Evolutionary conservation across 2,888 invertebrate genomes (phyloP).

Genomic region (Epinotia bilunana): DNA sequence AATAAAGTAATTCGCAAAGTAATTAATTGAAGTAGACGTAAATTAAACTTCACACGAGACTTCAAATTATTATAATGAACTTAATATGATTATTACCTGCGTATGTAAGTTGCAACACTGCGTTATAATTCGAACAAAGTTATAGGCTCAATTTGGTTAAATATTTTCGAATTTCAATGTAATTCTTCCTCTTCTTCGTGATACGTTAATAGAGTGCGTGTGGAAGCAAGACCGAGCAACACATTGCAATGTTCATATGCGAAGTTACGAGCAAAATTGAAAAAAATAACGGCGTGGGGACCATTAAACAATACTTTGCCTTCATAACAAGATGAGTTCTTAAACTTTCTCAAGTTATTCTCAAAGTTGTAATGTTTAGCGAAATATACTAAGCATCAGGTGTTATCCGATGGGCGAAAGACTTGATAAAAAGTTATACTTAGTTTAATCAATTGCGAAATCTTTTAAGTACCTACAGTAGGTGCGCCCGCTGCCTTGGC

Average conservation of each 20-base stretch:
- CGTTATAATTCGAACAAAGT: constrained; percentile 14
- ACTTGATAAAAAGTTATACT: too few species aligned
- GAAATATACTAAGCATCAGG: not conserved
- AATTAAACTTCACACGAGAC: not conserved
- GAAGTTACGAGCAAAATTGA: too few species aligned
- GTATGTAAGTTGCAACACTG: constrained; percentile 6
- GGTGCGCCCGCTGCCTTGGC: too few species aligned
- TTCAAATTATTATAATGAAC: not conserved
- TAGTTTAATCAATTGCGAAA: too few species aligned
- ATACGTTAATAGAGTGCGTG: too few species aligned
- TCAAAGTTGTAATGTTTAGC: constrained; percentile 7
- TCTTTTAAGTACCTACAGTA: too few species aligned
- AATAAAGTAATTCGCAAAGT: not conserved
- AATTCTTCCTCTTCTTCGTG: too few species aligned
- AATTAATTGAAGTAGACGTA: not conserved
- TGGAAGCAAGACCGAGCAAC: too few species aligned
- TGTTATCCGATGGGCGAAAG: not conserved
- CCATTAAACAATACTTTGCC: constrained; percentile 33
- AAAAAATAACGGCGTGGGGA: not conserved
- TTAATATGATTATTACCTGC: constrained; percentile 3
- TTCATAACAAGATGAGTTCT: constrained; percentile 12
- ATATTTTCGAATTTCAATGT: too few species aligned
- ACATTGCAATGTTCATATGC: too few species aligned
- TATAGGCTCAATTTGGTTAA: not conserved
- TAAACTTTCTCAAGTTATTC: constrained; percentile 19